A percentile compares a stretch with the other conserved stretches of the same genome.
Conservation (phyloP, 2,888 invertebrate species). For the Tolmerus cingulatus region DNA sequence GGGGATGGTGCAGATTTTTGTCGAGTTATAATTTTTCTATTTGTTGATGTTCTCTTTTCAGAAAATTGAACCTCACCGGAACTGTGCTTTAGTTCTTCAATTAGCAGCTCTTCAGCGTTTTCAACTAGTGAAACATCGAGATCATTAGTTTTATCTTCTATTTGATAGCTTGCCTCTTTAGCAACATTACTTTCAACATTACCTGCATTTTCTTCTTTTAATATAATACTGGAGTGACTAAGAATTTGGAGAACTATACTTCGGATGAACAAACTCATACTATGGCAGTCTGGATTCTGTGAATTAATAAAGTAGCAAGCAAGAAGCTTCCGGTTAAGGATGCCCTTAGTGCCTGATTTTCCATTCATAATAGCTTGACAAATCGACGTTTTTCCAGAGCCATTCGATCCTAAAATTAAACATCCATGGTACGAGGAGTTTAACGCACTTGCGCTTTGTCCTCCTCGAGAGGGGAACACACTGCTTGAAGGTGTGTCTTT, state of each 20-base stretch:
- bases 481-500: neutral
- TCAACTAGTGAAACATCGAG: constrained; percentile 56
- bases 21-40: constrained; percentile 53
- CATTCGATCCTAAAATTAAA: constrained; percentile 88
- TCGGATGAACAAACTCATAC: constrained; percentile 84
- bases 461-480: neutral
- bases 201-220: constrained; percentile 4
- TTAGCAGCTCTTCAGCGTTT: constrained; percentile 59
- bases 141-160: constrained; percentile 54
- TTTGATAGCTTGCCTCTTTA: constrained; percentile 55
- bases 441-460: constrained; percentile 47
- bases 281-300: constrained; percentile 84
- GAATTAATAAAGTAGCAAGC: constrained; percentile 90
- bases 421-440: constrained; percentile 74
- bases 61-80: constrained; percentile 56
- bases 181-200: neutral
- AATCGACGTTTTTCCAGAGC: constrained; percentile 93
- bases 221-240: constrained; percentile 68
- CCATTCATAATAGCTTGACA: constrained; percentile 73
- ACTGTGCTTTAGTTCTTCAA: constrained; percentile 60
- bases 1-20: constrained; percentile 60
- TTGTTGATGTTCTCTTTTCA: constrained; percentile 56
- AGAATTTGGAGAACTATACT: constrained; percentile 85
- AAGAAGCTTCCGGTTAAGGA: constrained; percentile 75
- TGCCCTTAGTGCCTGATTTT: constrained; percentile 62